Conservation (phyloP, 2,888 invertebrate species). For the Cheilosia soror region DNA sequence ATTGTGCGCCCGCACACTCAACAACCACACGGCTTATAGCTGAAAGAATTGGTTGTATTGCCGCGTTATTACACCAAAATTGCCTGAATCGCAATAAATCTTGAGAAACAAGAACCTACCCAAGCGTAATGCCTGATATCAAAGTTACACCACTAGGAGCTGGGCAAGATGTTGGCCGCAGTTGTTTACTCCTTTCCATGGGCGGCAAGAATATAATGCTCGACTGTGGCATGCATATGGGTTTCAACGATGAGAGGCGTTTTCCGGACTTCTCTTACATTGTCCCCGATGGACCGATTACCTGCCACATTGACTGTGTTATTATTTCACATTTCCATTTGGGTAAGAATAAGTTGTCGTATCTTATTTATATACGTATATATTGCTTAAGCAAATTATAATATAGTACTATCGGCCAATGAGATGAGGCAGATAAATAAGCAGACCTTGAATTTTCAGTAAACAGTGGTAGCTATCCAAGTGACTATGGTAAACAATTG, state of each 20-base stretch:
- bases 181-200: slow-evolving; percentile 97
- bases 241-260: slow-evolving; percentile 97
- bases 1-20: too few species aligned
- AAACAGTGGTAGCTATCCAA: too few species aligned
- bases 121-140: slow-evolving; percentile 90
- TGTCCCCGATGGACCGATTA: slow-evolving; percentile 94
- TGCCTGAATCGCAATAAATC: not conserved
- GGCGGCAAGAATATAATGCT: slow-evolving; percentile 99
- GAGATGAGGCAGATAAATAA: not conserved
- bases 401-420: not conserved
- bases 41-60: not conserved
- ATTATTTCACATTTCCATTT: slow-evolving; percentile 99
- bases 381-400: not conserved
- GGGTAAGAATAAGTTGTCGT: slow-evolving; percentile 77
- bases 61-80: not conserved
- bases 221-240: slow-evolving; percentile 99
- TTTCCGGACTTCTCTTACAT: slow-evolving; percentile 99
- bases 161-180: slow-evolving; percentile 98
- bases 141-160: slow-evolving; percentile 95
- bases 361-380: not conserved
- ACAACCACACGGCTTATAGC: not conserved
- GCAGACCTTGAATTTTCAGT: not conserved
- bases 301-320: slow-evolving; percentile 98
- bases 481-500: not conserved
- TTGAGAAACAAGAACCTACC: not conserved